Evolutionary conservation across 2,113 vertebrate genomes (phyloP), one percentile per base, ranked within the genome.

Genomic region (Microcebus griseorufus): DNA sequence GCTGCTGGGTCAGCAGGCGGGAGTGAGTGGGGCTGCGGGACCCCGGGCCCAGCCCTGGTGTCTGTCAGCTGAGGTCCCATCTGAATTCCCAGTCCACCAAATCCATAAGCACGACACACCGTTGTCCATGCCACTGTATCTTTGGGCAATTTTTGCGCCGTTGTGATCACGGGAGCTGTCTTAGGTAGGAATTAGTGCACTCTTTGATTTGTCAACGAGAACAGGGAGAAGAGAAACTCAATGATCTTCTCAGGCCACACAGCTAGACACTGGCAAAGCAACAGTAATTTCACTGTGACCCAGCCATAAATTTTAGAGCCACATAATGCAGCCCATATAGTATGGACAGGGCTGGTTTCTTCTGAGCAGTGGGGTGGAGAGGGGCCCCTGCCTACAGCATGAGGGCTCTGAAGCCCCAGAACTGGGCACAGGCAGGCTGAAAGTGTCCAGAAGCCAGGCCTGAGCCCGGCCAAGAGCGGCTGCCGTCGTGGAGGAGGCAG

Each of bases 101-200:
- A 55, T 69, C 62, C 51, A 6, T 3, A 9, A 22, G 18, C 10
- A 27, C 4, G n/a, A 27, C 1, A 23, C 25, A 48, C 6, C 11
- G 0, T 7, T 5, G 45, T 29, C 6, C 22, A 6, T 39, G 9
- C 6, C 25, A 1, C 7, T 72, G 0, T 23, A 4, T 42, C 37
- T 39, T 3, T 3, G 55, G 32, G 27, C 39, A 3, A 12, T 45
- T 53, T 60, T 58, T 58, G 34, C 29, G 4, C 3, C 32, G 0
- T 51, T 6, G 11, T 13, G 13, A 11, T 64, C 53, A 72, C n/a
- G 6, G 6, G 23, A n/a, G 42, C 4, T 16, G 14, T 67, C 55
- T 39, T 29, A 12, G 69, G 84, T 13, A 65, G 37, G 45, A 72
- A 55, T 27, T 5, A 72, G 32, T 27, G 64, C 6, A 6, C 11